phyloP scores from a whole-genome alignment of 2,113 vertebrate species.

The Rhinolophus sinicus region DNA sequence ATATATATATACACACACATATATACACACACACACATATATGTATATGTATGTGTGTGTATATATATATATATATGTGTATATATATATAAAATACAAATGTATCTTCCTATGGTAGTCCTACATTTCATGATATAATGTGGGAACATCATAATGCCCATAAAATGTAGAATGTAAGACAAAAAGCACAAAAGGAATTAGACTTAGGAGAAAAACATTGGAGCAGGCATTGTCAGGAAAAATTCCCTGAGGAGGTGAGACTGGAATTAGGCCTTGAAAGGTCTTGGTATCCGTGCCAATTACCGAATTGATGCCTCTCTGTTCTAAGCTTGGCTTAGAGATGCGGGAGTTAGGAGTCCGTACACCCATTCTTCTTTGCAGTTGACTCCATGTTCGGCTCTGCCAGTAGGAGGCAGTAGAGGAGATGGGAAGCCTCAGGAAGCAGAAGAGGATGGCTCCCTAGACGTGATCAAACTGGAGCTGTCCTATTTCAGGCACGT shows the following conservation, averaged over 20 bases:
- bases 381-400: neutral
- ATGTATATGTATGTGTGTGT: no score
- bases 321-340: neutral
- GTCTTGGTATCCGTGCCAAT: neutral
- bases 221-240: neutral
- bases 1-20: neutral
- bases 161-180: neutral
- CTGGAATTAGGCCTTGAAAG: neutral
- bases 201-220: neutral
- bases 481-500: neutral
- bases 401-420: neutral
- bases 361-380: neutral
- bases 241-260: neutral
- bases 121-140: neutral
- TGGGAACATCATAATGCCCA: neutral
- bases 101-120: neutral
- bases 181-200: neutral
- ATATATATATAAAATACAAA: neutral
- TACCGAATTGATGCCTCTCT: neutral
- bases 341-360: neutral
- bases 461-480: neutral
- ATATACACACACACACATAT: no score
- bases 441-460: neutral
- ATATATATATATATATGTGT: neutral
- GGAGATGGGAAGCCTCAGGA: neutral